Conservation (phyloP, 1,140 invertebrate genomes). For the Chionoecetes opilio region DNA sequence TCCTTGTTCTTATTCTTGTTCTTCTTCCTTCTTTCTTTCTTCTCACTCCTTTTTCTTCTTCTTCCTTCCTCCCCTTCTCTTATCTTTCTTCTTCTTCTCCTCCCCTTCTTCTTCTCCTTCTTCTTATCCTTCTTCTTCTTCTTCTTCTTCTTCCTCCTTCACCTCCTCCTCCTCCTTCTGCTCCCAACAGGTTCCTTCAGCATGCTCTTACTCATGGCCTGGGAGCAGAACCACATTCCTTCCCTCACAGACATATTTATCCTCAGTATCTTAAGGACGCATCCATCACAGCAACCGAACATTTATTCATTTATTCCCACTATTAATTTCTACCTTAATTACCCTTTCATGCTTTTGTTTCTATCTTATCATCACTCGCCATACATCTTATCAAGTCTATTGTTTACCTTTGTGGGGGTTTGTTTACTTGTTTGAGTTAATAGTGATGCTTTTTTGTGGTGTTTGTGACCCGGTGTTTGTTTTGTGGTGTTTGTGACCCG, state of each 20-base stretch:
- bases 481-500: too few relatives aligned
- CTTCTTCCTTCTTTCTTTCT: neutral
- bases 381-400: too few relatives aligned
- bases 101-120: too few relatives aligned
- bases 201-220: neutral
- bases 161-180: neutral
- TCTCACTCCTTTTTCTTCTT: neutral
- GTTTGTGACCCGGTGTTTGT: too few relatives aligned
- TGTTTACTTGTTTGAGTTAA: too few relatives aligned
- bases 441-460: too few relatives aligned
- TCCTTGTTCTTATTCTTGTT: neutral
- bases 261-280: neutral
- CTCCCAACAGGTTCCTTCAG: neutral
- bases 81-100: too few relatives aligned
- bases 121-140: neutral
- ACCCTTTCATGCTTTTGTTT: too few relatives aligned
- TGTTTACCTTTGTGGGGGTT: too few relatives aligned
- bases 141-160: neutral
- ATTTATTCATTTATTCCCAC: neutral
- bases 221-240: slow-evolving; percentile 12
- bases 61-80: too few relatives aligned
- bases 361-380: too few relatives aligned
- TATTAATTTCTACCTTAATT: neutral
- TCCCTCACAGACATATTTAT: neutral
- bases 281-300: neutral